phyloP scores from a whole-genome alignment of 2,888 invertebrate genomes.

The Azorinus chamasolen region DNA sequence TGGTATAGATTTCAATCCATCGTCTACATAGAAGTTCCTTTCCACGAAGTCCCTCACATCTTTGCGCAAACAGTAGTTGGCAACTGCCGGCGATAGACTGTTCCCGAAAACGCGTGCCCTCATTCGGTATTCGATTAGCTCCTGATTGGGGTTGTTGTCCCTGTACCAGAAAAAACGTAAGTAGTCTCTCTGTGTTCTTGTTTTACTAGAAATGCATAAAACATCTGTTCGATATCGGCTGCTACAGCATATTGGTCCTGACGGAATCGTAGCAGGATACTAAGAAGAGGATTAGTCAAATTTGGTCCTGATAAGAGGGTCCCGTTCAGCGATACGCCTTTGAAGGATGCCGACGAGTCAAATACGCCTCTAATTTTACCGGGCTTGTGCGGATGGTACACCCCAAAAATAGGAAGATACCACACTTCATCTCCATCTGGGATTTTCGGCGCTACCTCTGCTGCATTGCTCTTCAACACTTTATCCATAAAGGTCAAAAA shows the following conservation, averaged over 20 bases:
- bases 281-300: conserved; percentile 48
- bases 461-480: conserved; percentile 42
- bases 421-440: conserved; percentile 29
- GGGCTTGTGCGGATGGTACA: conserved; percentile 56
- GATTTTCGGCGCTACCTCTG: conserved; percentile 52
- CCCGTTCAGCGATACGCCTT: conserved; percentile 56
- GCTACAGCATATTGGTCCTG: conserved; percentile 39
- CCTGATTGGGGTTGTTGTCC: too few species aligned
- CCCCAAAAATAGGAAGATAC: conserved; percentile 61
- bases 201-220: conserved; percentile 49
- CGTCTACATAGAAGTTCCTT: too few species aligned
- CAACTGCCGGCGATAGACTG: too few species aligned
- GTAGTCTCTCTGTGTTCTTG: conserved; percentile 48
- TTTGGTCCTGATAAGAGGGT: conserved; percentile 57
- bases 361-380: conserved; percentile 60
- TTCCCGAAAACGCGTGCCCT: too few species aligned
- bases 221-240: conserved; percentile 64
- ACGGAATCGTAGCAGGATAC: conserved; percentile 49
- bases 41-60: too few species aligned
- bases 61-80: too few species aligned
- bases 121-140: too few species aligned
- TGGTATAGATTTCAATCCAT: too few species aligned
- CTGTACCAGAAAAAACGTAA: too few species aligned
- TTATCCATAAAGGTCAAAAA: conserved; percentile 58
- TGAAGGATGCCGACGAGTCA: conserved; percentile 53